A percentile compares a stretch with the other conserved stretches of the same genome.
Evolutionary conservation across 2,797 vertebrate species (phyloP).

Genomic region (Alca torda): DNA sequence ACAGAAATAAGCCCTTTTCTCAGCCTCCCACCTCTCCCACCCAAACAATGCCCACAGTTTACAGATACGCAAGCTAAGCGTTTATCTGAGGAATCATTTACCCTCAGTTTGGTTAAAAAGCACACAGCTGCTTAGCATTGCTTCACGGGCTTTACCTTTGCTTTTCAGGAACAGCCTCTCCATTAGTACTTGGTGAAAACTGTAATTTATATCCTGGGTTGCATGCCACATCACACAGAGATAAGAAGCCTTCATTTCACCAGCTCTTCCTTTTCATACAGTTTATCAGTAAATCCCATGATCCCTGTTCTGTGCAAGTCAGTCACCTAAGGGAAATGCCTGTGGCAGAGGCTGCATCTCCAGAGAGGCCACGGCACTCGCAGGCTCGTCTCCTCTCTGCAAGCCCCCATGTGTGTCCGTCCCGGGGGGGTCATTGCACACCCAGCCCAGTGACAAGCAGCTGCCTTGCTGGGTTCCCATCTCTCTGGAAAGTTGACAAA

Average conservation of each 20-base stretch:
- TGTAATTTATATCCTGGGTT: slow-evolving; percentile 15
- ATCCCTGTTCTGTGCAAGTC: not conserved
- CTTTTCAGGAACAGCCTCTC: not conserved
- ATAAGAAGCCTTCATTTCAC: slow-evolving; percentile 13
- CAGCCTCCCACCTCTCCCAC: not conserved
- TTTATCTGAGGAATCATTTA: not conserved
- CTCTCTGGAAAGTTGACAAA: not conserved
- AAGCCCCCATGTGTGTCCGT: accelerated
- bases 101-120: not conserved
- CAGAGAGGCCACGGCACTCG: not conserved
- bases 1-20: slow-evolving; percentile 5
- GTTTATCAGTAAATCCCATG: slow-evolving; percentile 17
- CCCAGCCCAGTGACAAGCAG: not conserved
- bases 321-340: not conserved
- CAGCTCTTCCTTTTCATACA: not conserved
- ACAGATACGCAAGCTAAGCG: not conserved
- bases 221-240: not conserved
- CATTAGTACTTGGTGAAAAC: slow-evolving; percentile 32
- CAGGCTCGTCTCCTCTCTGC: not conserved
- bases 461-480: not conserved
- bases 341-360: not conserved
- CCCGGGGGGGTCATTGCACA: not conserved
- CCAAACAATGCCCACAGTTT: not conserved
- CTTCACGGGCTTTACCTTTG: not conserved
- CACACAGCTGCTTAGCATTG: not conserved